These are phyloP conservation scores for Halictus quadricinctus DNA, from an alignment of 2,888 invertebrate species.

Conservation along the genomic window DNA sequence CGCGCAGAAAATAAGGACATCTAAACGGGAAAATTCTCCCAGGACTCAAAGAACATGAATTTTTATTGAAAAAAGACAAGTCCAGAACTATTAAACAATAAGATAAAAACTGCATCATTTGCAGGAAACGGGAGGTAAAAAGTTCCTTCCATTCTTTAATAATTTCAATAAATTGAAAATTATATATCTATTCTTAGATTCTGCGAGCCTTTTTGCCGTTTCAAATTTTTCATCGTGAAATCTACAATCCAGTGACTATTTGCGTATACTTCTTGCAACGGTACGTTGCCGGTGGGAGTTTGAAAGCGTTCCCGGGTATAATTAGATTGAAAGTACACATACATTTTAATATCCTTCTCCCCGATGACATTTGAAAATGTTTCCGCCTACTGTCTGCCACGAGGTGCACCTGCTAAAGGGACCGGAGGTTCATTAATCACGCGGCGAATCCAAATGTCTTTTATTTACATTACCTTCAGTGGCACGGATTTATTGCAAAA, in stretches of 20 bases:
- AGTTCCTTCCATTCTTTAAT: background rate
- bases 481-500: constrained; percentile 2
- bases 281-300: background rate
- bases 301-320: background rate
- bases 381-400: background rate
- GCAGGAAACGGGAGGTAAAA: background rate
- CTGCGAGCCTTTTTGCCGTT: background rate
- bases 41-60: background rate
- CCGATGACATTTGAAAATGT: background rate
- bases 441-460: constrained; percentile 5
- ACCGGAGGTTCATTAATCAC: constrained; percentile 37
- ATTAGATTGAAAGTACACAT: constrained; percentile 10
- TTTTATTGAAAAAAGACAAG: background rate
- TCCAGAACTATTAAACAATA: background rate
- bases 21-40: background rate
- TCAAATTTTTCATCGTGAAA: background rate
- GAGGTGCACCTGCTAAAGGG: constrained; percentile 38
- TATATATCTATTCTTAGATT: background rate
- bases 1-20: background rate
- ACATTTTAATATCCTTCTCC: constrained; percentile 24
- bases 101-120: background rate
- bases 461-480: constrained; percentile 34
- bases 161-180: background rate
- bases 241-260: background rate
- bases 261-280: background rate